Percentiles rank a stretch among this genome's conserved stretches.
Evolutionary conservation across 2,113 vertebrate species (phyloP).

Genomic region (Turdus rufiventris): DNA sequence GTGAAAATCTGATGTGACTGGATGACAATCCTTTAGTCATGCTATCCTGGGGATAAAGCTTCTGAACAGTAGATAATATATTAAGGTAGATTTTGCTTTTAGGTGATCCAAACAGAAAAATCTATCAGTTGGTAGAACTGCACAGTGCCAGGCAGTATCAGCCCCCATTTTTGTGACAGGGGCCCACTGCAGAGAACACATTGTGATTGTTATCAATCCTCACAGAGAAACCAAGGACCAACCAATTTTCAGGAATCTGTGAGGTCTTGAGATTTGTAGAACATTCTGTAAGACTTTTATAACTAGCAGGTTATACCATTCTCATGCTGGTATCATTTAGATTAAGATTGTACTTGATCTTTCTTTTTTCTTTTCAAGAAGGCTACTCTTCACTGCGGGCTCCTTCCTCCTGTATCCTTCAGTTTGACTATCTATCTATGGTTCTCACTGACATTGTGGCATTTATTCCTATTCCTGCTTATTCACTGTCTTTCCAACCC

Average conservation of each 20-base stretch:
- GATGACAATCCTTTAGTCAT: not conserved
- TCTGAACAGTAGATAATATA: not conserved
- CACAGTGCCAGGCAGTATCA: not conserved
- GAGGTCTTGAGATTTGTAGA: not conserved
- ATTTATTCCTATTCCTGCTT: not conserved
- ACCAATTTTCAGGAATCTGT: not conserved
- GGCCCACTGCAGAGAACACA: not conserved
- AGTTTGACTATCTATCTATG: no score
- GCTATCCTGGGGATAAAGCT: not conserved
- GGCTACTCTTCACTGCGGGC: not conserved
- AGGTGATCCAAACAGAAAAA: not conserved
- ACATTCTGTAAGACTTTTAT: not conserved
- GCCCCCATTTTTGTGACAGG: not conserved
- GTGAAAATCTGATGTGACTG: not conserved
- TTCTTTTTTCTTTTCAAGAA: not conserved
- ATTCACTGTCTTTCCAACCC: not conserved
- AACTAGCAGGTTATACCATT: not conserved
- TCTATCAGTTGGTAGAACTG: not conserved
- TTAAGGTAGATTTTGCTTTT: not conserved
- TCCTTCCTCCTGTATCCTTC: not conserved
- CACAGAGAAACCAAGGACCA: not conserved
- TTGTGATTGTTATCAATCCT: fast-evolving
- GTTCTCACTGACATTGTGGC: not conserved
- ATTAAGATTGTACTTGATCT: not conserved
- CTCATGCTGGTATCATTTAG: not conserved